phyloP scores from a whole-genome alignment of 1,140 invertebrate species.

The Cyclina sinensis region DNA sequence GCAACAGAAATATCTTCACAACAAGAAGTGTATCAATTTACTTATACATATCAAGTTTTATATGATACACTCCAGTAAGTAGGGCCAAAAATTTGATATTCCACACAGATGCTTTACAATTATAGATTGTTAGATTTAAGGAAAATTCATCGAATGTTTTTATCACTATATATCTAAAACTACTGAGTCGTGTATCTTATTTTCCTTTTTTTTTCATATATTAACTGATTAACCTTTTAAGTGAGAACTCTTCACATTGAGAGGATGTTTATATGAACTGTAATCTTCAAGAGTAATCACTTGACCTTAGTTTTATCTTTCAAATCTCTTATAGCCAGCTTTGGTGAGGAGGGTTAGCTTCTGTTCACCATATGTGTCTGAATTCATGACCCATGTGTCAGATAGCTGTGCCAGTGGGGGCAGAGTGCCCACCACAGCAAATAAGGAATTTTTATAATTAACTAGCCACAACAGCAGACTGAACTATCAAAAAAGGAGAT shows the following conservation, averaged over 20 bases:
- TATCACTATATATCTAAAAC: too few species aligned
- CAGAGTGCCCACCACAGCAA: not conserved
- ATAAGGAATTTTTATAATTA: not conserved
- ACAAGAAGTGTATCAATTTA: not conserved
- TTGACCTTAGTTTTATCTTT: constrained; percentile 9
- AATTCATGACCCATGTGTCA: not conserved
- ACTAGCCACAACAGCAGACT: too few species aligned
- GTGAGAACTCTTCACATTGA: not conserved
- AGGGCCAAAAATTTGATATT: not conserved
- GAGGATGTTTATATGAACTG: not conserved
- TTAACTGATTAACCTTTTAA: not conserved
- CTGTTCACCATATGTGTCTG: not conserved
- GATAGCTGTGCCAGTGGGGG: not conserved
- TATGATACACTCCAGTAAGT: not conserved
- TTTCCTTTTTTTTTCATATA: too few species aligned
- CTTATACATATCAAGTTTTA: not conserved
- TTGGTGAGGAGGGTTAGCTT: not conserved
- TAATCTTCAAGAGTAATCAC: not conserved
- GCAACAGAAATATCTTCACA: not conserved
- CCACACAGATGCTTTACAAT: too few species aligned
- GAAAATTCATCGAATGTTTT: too few species aligned
- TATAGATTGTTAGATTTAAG: too few species aligned
- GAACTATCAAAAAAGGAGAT: too few species aligned
- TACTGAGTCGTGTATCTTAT: too few species aligned
- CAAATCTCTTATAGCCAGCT: not conserved